A percentile compares a stretch with the other conserved stretches of the same genome.
These are phyloP conservation scores for Tiliqua scincoides DNA, from an alignment of 2,113 vertebrate species.

Conservation along the genomic window DNA sequence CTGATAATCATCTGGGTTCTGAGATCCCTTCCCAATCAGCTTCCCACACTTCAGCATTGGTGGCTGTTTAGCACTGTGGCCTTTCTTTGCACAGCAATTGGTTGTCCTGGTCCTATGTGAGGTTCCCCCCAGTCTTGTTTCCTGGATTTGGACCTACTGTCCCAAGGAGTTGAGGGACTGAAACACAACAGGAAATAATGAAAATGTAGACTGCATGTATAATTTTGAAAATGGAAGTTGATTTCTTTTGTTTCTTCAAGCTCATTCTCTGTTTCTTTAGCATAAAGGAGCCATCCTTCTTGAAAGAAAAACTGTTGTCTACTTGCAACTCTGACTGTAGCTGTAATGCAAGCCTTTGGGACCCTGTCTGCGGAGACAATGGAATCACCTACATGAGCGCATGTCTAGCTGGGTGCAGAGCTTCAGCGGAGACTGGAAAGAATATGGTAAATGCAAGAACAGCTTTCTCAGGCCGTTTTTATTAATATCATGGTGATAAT, in stretches of 20 bases:
- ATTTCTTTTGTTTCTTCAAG: neutral
- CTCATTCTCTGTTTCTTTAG: conserved; percentile 35
- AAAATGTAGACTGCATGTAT: too few species aligned
- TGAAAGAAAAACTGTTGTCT: conserved; percentile 63
- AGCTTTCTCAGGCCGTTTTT: neutral
- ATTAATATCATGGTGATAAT: neutral
- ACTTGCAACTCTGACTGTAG: conserved; percentile 83
- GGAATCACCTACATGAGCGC: conserved; percentile 86
- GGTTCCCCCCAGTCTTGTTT: too few species aligned
- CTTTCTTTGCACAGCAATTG: too few species aligned
- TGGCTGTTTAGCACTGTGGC: too few species aligned
- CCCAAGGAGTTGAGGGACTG: too few species aligned
- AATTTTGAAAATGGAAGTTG: neutral
- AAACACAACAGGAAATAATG: too few species aligned
- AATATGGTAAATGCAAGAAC: conserved; percentile 72
- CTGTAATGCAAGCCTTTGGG: conserved; percentile 83
- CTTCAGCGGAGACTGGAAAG: conserved; percentile 78
- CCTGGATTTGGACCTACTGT: too few species aligned
- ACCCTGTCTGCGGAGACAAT: conserved; percentile 86
- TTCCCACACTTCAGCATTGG: too few species aligned
- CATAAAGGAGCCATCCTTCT: conserved; percentile 45
- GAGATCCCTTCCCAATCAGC: too few species aligned
- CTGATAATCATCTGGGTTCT: too few species aligned
- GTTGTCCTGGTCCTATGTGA: too few species aligned
- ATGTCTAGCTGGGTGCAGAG: conserved; percentile 83